Evolutionary conservation across 1,140 invertebrate genomes (phyloP), one percentile per base, ranked within the genome.

Genomic region (Drosophila ohnishii): DNA sequence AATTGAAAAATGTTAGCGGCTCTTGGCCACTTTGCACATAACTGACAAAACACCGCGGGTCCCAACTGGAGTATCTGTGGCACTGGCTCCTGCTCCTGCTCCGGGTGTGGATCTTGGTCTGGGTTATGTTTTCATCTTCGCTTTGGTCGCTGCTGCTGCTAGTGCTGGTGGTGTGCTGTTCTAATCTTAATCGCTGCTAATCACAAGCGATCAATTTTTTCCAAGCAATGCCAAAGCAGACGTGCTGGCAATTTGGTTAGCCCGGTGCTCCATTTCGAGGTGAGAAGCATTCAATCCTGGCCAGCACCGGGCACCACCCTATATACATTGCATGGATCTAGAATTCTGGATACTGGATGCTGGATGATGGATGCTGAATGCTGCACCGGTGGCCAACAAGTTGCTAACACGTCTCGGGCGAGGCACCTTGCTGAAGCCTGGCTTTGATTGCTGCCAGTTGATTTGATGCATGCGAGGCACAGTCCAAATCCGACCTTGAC

Each of bases 1-100:
- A 86, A 86, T 86, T 86, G 83, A 86, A 86, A 86, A 86, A 88
- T 88, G 84, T 87, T 86, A 87, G 84, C 83, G 84, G 83, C 83
- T 79, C 71, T 87, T 77, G 79, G 67, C 84, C 83, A 86, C 83
- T 86, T 86, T 86, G 67, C 83, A 86, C 83, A 86, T 86, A 86
- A 86, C 83, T 86, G 83, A 86, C 83, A 86, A 86, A 86, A 80
- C 83, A 86, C 84, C 83, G 83, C 83, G 79, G 83, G 83, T 88
- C 75, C 37, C 64, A 61, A 62, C 56, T 72, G 60, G 62, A 72
- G 66, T 55, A 55, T 61, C 75, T 79, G 62, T 67, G 51, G 50
- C 56, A 71, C 51, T 44, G 7, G 34, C 51, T 55, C 51, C 45
- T 25, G 45, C 51, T 67, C 28, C 64, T n/a, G 35, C 51, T 44